Conservation (phyloP, 2,888 invertebrate genomes). For the Torymus auratus region DNA sequence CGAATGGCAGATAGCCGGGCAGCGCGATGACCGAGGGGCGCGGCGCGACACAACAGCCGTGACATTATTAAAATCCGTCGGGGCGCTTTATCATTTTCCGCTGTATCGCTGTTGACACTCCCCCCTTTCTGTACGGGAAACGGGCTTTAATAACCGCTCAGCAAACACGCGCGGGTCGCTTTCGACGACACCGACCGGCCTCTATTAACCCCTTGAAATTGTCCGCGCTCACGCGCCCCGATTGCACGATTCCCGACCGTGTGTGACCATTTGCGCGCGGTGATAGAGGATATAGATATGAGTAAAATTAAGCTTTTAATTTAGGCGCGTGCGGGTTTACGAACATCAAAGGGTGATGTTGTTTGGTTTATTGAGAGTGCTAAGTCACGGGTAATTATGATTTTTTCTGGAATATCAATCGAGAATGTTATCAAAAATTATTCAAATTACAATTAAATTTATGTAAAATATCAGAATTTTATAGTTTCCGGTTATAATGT, state of each 20-base stretch:
- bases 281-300: too few species aligned
- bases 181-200: conserved; percentile 31
- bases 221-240: not conserved
- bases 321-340: not conserved
- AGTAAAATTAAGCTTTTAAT: conserved; percentile 17
- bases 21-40: conserved; percentile 26
- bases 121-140: not conserved
- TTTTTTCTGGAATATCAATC: too few species aligned
- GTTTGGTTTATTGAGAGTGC: too few species aligned
- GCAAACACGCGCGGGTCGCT: conserved; percentile 47
- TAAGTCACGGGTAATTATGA: too few species aligned
- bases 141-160: conserved; percentile 53
- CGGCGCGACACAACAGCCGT: conserved; percentile 60
- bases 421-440: too few species aligned
- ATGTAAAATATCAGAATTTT: too few species aligned
- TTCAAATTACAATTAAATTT: too few species aligned
- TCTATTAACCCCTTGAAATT: conserved; percentile 42
- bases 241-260: not conserved
- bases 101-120: conserved; percentile 59
- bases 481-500: too few species aligned
- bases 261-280: too few species aligned
- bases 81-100: conserved; percentile 60
- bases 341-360: not conserved
- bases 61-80: conserved; percentile 62
- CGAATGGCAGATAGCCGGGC: conserved; percentile 4